Conservation (phyloP, 2,113 vertebrate genomes). For the Lonchura striata region DNA sequence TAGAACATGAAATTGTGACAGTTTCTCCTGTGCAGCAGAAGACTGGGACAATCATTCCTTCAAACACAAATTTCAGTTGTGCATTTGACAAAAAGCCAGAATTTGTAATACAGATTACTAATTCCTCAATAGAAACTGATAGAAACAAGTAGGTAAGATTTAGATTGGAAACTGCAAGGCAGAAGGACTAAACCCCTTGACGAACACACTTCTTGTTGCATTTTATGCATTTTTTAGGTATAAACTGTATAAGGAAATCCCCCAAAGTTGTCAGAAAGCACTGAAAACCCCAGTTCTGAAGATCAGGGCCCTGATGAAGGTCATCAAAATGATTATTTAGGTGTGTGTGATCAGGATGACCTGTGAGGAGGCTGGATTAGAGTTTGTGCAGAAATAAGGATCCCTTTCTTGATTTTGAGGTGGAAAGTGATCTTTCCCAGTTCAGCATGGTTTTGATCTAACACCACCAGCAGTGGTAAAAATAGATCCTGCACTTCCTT, state of each 20-base stretch:
- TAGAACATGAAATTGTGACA: neutral
- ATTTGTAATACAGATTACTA: neutral
- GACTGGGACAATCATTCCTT: neutral
- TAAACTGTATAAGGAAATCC: neutral
- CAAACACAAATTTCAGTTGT: neutral
- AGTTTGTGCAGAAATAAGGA: neutral
- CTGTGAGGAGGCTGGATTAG: neutral
- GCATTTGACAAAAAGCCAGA: neutral
- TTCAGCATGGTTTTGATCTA: neutral
- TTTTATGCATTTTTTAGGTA: neutral
- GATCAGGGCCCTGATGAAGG: neutral
- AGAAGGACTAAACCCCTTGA: neutral
- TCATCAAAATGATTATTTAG: neutral
- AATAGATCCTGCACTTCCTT: neutral
- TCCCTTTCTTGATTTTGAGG: neutral
- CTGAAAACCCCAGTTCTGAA: rapidly evolving
- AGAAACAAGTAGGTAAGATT: neutral
- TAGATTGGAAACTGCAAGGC: neutral
- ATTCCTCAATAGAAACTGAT: neutral
- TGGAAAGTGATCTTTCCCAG: neutral
- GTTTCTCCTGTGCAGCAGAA: neutral
- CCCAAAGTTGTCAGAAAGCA: neutral
- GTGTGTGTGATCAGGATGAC: neutral
- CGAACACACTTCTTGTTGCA: neutral
- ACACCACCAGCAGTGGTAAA: neutral